A percentile compares a stretch with the other conserved stretches of the same genome.
These are phyloP conservation scores for Mechanitis mazaeus DNA, from an alignment of 2,888 invertebrate genomes.

Conservation along the genomic window DNA sequence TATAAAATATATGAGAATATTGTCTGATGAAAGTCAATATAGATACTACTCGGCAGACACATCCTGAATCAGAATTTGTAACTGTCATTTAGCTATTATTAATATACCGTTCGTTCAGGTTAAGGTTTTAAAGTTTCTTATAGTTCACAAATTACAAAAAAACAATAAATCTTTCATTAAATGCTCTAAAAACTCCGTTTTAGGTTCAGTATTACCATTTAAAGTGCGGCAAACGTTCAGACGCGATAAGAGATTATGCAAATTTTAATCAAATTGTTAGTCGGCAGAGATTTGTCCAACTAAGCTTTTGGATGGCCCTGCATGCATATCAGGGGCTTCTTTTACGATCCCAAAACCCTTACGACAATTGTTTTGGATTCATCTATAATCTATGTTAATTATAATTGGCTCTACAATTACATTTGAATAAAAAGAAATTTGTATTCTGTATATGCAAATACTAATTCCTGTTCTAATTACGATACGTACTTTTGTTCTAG, in stretches of 20 bases:
- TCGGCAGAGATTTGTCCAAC: slow-evolving; percentile 47
- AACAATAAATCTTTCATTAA: slow-evolving; percentile 24
- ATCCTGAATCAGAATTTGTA: too few species aligned
- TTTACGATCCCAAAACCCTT: slow-evolving; percentile 9
- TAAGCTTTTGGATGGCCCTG: slow-evolving; percentile 34
- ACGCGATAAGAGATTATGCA: slow-evolving; percentile 64
- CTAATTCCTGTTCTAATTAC: too few species aligned
- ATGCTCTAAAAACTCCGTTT: slow-evolving; percentile 29
- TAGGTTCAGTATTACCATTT: slow-evolving; percentile 59
- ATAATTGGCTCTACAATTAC: background rate
- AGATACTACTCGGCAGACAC: too few species aligned
- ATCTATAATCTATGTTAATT: slow-evolving; percentile 1
- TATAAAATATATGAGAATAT: too few species aligned
- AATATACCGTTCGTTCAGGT: too few species aligned
- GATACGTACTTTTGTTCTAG: too few species aligned
- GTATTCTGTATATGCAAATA: too few species aligned
- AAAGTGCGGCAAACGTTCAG: slow-evolving; percentile 56
- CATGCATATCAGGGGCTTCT: slow-evolving; percentile 16
- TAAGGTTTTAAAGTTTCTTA: background rate
- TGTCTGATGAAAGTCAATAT: too few species aligned
- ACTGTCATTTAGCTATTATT: too few species aligned
- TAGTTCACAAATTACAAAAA: background rate
- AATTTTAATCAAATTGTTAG: slow-evolving; percentile 61
- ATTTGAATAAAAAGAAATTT: too few species aligned
- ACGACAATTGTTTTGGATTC: background rate